Conservation (phyloP, 92 coral and sea anemone species). For the Epizoanthus illoricatus region DNA sequence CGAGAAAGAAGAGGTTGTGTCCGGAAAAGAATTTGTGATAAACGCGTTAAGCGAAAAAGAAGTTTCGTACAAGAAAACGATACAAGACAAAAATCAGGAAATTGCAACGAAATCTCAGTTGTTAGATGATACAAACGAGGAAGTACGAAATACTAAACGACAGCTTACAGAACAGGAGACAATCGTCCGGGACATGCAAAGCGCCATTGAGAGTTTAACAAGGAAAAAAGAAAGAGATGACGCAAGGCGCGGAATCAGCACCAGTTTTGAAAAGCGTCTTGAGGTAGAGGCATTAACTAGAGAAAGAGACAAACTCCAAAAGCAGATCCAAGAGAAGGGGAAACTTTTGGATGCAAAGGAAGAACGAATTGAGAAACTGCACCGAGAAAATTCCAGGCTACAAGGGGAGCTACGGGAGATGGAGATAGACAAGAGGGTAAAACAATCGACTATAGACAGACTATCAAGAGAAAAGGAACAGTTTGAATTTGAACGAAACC, state of each 20-base stretch:
- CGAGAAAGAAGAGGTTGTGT: constrained; percentile 59
- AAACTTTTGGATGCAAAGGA: constrained; percentile 58
- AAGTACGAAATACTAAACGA: constrained; percentile 30
- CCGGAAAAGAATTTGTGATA: constrained; percentile 60
- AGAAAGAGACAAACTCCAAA: constrained; percentile 60
- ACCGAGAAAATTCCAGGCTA: constrained; percentile 61
- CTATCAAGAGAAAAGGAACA: constrained; percentile 70
- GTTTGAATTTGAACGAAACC: constrained; percentile 56
- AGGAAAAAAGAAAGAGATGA: constrained; percentile 15
- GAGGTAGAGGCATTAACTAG: constrained; percentile 60
- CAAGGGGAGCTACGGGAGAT: constrained; percentile 53
- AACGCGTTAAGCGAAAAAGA: constrained; percentile 46
- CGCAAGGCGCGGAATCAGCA: constrained; percentile 11
- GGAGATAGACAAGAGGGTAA: constrained; percentile 59
- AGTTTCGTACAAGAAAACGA: constrained; percentile 10
- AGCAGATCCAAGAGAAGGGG: constrained; percentile 58
- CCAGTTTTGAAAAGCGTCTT: constrained; percentile 34
- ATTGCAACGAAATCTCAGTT: constrained; percentile 49
- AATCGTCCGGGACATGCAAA: constrained; percentile 58
- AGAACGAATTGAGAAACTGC: constrained; percentile 40
- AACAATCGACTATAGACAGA: constrained; percentile 68
- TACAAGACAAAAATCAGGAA: constrained; percentile 44
- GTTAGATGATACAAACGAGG: constrained; percentile 48
- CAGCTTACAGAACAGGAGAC: constrained; percentile 57
- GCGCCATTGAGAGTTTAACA: constrained; percentile 36